Percentiles rank a stretch among this genome's conserved stretches.
Conservation (phyloP, 1,140 invertebrate genomes). For the Diorhabda carinulata region DNA sequence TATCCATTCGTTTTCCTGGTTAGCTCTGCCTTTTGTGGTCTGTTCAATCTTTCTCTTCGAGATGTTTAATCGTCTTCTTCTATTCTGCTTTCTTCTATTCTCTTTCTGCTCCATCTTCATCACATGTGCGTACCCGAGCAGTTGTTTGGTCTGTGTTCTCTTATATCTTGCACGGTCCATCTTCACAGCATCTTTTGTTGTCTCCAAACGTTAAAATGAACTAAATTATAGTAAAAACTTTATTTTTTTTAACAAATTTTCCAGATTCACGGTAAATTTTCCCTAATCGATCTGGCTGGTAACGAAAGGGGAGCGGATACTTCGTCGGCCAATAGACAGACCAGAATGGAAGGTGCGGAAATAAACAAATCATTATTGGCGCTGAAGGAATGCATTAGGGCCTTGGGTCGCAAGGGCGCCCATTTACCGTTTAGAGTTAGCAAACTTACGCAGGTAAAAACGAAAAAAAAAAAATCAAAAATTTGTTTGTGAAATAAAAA, state of each 20-base stretch:
- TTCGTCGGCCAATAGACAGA: conserved; percentile 67
- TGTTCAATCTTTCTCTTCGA: too few species aligned
- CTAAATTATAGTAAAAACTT: too few species aligned
- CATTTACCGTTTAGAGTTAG: conserved; percentile 73
- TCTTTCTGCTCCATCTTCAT: too few species aligned
- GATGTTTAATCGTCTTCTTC: too few species aligned
- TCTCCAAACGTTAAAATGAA: too few species aligned
- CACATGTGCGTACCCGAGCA: too few species aligned
- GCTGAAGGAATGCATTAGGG: conserved; percentile 75
- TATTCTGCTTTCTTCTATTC: too few species aligned
- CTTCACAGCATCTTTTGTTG: too few species aligned
- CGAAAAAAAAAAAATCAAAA: neutral
- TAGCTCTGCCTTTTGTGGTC: too few species aligned
- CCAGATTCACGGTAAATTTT: conserved; percentile 68
- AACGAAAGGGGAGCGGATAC: conserved; percentile 77
- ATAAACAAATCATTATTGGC: conserved; percentile 76
- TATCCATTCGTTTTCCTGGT: too few species aligned
- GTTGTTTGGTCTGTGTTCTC: too few species aligned
- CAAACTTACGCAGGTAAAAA: conserved; percentile 64
- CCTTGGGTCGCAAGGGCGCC: conserved; percentile 62
- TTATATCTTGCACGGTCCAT: too few species aligned
- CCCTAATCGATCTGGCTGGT: conserved; percentile 73
- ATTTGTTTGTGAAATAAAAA: neutral
- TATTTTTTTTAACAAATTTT: neutral
- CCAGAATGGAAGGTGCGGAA: conserved; percentile 74